phyloP scores from a whole-genome alignment of 2,888 invertebrate genomes.

The Drosophila paranaensis region DNA sequence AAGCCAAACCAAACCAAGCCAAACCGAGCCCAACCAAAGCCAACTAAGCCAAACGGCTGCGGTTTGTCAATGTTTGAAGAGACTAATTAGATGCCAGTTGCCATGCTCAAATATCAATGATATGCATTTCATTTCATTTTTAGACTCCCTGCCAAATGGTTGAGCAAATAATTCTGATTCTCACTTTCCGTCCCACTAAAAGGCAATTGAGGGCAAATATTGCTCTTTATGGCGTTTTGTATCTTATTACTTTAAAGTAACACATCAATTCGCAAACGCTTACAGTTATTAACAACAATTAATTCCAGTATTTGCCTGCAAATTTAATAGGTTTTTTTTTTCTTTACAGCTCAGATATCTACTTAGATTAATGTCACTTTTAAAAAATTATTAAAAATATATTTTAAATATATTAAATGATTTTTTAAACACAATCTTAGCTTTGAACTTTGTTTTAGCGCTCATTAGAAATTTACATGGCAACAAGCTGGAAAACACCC shows the following conservation, averaged over 20 bases:
- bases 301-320: no score
- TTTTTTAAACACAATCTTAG: no score
- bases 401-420: no score
- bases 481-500: background rate
- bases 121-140: constrained; percentile 26
- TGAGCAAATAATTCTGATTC: constrained; percentile 15
- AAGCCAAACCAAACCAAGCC: constrained; percentile 23
- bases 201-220: background rate
- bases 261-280: no score
- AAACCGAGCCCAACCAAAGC: constrained; percentile 5
- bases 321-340: no score
- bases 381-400: no score
- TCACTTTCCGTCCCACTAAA: background rate
- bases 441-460: no score
- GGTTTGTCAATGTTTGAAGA: constrained; percentile 64
- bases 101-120: constrained; percentile 53
- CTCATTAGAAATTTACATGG: no score
- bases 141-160: constrained; percentile 27
- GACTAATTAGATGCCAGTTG: constrained; percentile 64
- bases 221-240: background rate
- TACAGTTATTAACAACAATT: background rate
- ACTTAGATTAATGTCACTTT: no score
- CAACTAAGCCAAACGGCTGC: constrained; percentile 29
- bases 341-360: no score
- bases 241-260: background rate